Percentiles rank a stretch among this genome's conserved stretches.
Evolutionary conservation across 1,140 invertebrate species (phyloP).

Genomic region (Battus philenor): DNA sequence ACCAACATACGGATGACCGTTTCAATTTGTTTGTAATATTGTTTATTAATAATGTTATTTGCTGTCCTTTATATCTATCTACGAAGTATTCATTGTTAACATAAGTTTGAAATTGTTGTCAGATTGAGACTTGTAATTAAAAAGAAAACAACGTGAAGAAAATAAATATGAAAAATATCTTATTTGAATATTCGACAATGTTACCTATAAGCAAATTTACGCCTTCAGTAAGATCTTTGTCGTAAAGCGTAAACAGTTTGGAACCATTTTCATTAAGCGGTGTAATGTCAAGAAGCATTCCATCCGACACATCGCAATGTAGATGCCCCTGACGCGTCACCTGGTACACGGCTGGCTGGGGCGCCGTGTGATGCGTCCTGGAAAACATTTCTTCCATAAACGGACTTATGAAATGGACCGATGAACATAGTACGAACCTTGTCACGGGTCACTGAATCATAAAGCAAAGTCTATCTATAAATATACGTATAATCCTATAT

Average conservation of each 20-base stretch:
- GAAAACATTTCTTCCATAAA: constrained; percentile 28
- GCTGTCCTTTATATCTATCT: no score
- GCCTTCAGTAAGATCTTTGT: constrained; percentile 82
- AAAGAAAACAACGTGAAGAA: no score
- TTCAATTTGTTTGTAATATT: no score
- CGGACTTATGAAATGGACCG: constrained; percentile 16
- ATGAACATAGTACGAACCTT: constrained; percentile 7
- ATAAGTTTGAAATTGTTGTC: no score
- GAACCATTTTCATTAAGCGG: constrained; percentile 78
- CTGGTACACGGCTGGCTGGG: constrained; percentile 78
- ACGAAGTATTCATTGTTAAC: no score
- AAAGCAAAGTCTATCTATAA: not conserved
- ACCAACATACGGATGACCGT: no score
- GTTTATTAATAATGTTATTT: no score
- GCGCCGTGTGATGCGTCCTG: constrained; percentile 61
- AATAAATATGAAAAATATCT: no score
- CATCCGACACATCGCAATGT: constrained; percentile 81
- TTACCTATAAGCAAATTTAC: constrained; percentile 82
- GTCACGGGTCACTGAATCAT: constrained; percentile 27
- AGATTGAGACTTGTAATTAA: no score
- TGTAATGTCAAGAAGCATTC: constrained; percentile 80
- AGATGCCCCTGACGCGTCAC: constrained; percentile 80
- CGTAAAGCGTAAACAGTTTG: constrained; percentile 81
- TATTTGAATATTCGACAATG: no score
- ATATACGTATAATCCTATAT: no score